These are phyloP conservation scores for Drosophila gaucha DNA, from an alignment of 2,888 invertebrate genomes.

Conservation along the genomic window DNA sequence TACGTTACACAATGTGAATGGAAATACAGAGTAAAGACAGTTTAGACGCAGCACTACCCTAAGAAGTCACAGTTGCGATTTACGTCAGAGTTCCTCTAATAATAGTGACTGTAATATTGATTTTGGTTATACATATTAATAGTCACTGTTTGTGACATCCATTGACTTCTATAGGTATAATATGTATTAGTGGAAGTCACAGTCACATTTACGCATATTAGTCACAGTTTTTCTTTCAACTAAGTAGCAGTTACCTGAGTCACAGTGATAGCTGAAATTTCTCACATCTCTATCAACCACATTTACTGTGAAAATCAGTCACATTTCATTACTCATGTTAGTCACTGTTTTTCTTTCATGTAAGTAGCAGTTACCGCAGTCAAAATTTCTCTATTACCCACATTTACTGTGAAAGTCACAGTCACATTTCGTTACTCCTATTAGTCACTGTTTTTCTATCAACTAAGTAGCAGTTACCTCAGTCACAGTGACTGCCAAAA, in stretches of 20 bases:
- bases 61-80: not conserved
- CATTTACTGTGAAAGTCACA: too few relatives aligned
- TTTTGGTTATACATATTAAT: too few relatives aligned
- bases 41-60: fast-evolving
- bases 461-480: too few relatives aligned
- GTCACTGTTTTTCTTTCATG: not conserved
- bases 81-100: not conserved
- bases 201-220: not conserved
- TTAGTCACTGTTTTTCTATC: not conserved
- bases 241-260: too few relatives aligned
- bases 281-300: too few relatives aligned
- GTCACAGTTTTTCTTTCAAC: not conserved
- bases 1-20: not conserved
- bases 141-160: not conserved
- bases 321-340: too few relatives aligned
- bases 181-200: not conserved
- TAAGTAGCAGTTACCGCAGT: too few relatives aligned
- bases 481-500: too few relatives aligned
- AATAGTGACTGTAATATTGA: not conserved
- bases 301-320: too few relatives aligned
- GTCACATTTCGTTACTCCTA: too few relatives aligned
- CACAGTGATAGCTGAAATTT: not conserved
- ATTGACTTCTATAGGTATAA: not conserved
- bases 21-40: not conserved
- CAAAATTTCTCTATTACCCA: not conserved